phyloP scores from a whole-genome alignment of 92 coral and sea anemone genomes.

The Phenganax subtilis region DNA sequence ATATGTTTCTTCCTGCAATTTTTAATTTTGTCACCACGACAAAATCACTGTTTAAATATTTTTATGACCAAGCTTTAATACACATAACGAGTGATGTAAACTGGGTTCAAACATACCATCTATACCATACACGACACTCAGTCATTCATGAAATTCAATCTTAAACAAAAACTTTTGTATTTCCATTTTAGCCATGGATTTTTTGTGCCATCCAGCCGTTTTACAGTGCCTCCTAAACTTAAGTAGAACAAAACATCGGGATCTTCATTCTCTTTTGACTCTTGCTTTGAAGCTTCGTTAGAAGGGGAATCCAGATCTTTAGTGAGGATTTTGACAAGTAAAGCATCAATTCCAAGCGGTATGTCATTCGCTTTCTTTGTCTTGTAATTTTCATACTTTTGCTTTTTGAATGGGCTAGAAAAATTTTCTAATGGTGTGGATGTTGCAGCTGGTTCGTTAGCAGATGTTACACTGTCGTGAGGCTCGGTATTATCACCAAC shows the following conservation, averaged over 20 bases:
- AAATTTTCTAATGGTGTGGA: neutral
- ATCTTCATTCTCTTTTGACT: neutral
- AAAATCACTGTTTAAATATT: too few relatives aligned
- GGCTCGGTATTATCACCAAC: neutral
- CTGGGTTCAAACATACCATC: too few relatives aligned
- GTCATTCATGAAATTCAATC: neutral
- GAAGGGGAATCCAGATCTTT: neutral
- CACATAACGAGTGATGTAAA: too few relatives aligned
- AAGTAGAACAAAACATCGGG: neutral
- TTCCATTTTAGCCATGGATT: neutral
- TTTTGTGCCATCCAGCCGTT: neutral
- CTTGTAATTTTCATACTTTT: too few relatives aligned
- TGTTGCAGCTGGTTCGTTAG: neutral
- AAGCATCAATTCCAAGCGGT: neutral
- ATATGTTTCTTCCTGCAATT: too few relatives aligned
- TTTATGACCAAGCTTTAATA: too few relatives aligned
- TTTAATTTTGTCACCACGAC: too few relatives aligned
- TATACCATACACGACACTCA: neutral
- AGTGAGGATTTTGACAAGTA: neutral
- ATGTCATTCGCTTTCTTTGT: neutral
- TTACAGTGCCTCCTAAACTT: neutral
- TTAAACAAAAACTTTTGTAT: neutral
- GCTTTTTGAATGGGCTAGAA: neutral
- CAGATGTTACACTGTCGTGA: neutral
- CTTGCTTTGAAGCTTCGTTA: neutral